These are phyloP conservation scores for Neodiprion virginianus DNA, from an alignment of 1,140 invertebrate genomes.

Conservation along the genomic window DNA sequence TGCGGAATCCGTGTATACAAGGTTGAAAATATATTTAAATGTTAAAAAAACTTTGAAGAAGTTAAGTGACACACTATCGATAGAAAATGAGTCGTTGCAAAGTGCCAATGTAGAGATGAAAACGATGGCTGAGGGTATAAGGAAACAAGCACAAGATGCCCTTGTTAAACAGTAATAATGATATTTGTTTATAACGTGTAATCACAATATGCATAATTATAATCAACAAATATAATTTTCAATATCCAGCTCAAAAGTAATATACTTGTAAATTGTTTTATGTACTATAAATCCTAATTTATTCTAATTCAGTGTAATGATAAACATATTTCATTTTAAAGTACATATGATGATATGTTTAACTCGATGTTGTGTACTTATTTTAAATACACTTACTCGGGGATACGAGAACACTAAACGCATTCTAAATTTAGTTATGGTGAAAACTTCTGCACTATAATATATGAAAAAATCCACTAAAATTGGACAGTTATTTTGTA, in stretches of 20 bases:
- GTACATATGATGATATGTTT: no score
- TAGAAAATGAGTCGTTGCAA: constrained; percentile 37
- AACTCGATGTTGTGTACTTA: no score
- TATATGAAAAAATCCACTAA: no score
- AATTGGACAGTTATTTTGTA: no score
- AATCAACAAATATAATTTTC: constrained; percentile 10
- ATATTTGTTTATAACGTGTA: no score
- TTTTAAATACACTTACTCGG: no score
- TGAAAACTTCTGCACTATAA: no score
- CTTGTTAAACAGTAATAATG: constrained; percentile 29
- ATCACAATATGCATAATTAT: constrained; percentile 10
- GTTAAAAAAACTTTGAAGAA: constrained; percentile 43
- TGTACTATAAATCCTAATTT: no score
- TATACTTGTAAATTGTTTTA: constrained; percentile 15
- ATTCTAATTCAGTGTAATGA: no score
- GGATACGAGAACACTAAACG: no score
- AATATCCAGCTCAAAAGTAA: constrained; percentile 18
- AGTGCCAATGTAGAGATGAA: constrained; percentile 42
- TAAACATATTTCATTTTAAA: no score
- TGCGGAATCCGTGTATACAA: constrained; percentile 43
- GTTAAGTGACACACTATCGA: constrained; percentile 36
- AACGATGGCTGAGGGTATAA: constrained; percentile 49
- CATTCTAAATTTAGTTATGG: no score
- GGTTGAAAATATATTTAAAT: constrained; percentile 46
- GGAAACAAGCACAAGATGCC: constrained; percentile 50